A percentile compares a stretch with the other conserved stretches of the same genome.
Conservation (phyloP, 2,113 vertebrate genomes). For the Corythoichthys intestinalis region DNA sequence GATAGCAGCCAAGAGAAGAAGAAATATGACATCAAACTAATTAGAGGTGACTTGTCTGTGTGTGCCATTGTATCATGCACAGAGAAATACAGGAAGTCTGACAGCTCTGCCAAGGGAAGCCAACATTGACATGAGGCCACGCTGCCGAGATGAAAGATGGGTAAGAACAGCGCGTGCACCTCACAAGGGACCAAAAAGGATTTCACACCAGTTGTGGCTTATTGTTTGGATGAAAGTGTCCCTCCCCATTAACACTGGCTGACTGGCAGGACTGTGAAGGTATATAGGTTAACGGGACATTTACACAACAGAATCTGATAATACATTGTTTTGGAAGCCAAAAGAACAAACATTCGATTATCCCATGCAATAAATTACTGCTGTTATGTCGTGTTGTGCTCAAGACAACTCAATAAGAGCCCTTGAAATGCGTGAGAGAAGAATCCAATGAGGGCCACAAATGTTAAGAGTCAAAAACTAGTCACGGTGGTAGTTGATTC, state of each 20-base stretch:
- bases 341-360: neutral
- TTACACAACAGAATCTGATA: neutral
- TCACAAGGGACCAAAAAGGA: slow-evolving; percentile 67
- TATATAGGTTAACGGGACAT: neutral
- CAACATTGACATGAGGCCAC: slow-evolving; percentile 40
- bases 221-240: slow-evolving; percentile 54
- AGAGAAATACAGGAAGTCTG: slow-evolving; percentile 71
- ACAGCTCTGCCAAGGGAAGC: slow-evolving; percentile 62
- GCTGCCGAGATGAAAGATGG: slow-evolving; percentile 62
- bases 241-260: slow-evolving; percentile 32
- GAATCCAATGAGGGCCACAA: no score
- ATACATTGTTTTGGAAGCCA: neutral
- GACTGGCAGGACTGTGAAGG: slow-evolving; percentile 23
- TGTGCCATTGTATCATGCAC: slow-evolving; percentile 23
- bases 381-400: neutral
- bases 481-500: no score
- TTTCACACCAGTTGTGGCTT: slow-evolving; percentile 69
- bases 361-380: neutral
- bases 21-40: slow-evolving; percentile 39
- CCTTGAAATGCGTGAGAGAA: no score
- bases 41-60: slow-evolving; percentile 28
- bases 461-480: no score
- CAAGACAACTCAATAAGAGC: no score
- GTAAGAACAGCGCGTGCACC: slow-evolving; percentile 49
- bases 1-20: slow-evolving; percentile 47